These are phyloP conservation scores for Mormyrus proboscirostris DNA, from an alignment of 2,797 vertebrate species.

Conservation along the genomic window DNA sequence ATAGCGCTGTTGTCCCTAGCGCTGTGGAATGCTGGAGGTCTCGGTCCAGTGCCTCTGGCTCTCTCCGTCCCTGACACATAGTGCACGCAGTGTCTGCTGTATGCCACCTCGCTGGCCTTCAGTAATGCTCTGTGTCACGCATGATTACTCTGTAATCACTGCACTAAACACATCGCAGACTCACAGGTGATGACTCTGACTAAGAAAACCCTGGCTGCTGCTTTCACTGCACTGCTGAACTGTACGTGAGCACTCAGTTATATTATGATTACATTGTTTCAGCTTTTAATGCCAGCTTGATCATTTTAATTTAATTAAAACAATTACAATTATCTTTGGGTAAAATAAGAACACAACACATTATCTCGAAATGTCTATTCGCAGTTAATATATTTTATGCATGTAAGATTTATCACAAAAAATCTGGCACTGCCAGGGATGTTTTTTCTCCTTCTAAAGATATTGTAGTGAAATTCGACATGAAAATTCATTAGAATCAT, in stretches of 20 bases:
- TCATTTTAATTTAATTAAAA: no score
- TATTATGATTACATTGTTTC: not conserved
- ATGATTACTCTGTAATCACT: constrained; percentile 13
- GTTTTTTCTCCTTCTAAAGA: not conserved
- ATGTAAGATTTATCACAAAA: not conserved
- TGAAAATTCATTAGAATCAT: not conserved
- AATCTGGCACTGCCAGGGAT: not conserved
- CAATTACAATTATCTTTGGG: not conserved
- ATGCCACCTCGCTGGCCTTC: constrained; percentile 1
- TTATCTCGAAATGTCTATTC: not conserved
- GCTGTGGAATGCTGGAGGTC: constrained; percentile 9
- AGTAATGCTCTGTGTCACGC: constrained; percentile 6
- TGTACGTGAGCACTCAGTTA: not conserved
- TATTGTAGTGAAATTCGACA: not conserved
- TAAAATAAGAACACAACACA: not conserved
- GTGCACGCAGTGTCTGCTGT: not conserved
- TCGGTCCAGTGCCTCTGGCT: constrained; percentile 2
- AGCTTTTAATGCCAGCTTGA: not conserved
- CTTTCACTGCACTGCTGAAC: not conserved
- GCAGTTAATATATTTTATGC: not conserved
- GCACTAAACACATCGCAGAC: not conserved
- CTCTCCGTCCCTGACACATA: not conserved
- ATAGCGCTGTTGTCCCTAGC: not conserved
- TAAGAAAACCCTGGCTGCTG: not conserved
- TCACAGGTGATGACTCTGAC: not conserved